phyloP scores from a whole-genome alignment of 2,888 invertebrate species.

The Rhyacophila evoluta region DNA sequence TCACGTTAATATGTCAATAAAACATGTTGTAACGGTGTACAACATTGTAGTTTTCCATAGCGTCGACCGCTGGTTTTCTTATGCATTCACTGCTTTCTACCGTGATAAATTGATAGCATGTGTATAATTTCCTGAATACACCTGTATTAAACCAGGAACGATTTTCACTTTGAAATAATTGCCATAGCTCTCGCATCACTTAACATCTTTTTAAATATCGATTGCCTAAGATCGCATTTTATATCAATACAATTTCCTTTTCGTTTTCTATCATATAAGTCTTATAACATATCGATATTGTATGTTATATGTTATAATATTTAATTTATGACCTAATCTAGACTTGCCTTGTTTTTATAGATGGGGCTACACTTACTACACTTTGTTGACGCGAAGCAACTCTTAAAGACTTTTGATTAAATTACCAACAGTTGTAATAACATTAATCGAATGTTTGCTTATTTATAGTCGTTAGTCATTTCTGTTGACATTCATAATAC shows the following conservation, averaged over 20 bases:
- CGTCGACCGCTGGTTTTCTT: not conserved
- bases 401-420: too few species aligned
- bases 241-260: not conserved
- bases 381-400: too few species aligned
- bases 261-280: not conserved
- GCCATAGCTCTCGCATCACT: not conserved
- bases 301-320: too few species aligned
- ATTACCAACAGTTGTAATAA: too few species aligned
- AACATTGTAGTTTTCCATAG: not conserved
- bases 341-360: too few species aligned
- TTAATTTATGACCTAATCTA: too few species aligned
- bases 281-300: too few species aligned
- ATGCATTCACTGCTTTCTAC: not conserved
- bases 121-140: conserved; percentile 2
- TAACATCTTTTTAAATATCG: not conserved
- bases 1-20: conserved; percentile 4
- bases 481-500: too few species aligned
- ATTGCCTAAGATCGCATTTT: not conserved
- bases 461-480: too few species aligned
- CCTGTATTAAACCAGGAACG: conserved; percentile 1
- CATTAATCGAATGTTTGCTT: too few species aligned
- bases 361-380: too few species aligned
- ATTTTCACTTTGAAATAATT: not conserved
- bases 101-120: conserved; percentile 3
- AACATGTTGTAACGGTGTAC: not conserved